Conservation (phyloP, 2,888 invertebrate genomes). For the Parascotia fuliginaria region DNA sequence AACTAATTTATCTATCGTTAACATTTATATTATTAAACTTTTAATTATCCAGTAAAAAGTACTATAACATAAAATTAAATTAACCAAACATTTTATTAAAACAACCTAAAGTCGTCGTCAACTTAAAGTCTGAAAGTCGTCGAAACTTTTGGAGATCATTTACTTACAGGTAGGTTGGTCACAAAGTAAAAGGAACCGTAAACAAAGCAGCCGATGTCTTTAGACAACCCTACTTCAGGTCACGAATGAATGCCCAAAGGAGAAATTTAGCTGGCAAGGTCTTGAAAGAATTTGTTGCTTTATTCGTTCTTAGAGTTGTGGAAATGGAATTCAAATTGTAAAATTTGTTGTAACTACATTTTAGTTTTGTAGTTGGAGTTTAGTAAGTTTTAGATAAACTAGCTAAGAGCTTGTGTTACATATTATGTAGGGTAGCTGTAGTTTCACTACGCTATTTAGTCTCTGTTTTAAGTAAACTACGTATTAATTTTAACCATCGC, state of each 20-base stretch:
- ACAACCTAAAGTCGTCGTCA: slow-evolving; percentile 24
- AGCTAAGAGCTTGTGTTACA: too few species aligned
- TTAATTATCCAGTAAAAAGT: background rate
- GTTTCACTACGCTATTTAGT: too few species aligned
- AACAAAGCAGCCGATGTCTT: slow-evolving; percentile 47
- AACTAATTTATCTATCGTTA: background rate
- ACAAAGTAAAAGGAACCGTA: slow-evolving; percentile 43
- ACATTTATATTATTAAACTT: too few species aligned
- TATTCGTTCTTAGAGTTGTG: slow-evolving; percentile 21
- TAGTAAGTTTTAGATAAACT: too few species aligned
- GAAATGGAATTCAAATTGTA: slow-evolving; percentile 24
- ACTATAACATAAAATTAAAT: slow-evolving; percentile 12
- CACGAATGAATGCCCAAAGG: slow-evolving; percentile 34
- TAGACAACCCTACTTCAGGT: slow-evolving; percentile 33
- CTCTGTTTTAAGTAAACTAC: too few species aligned
- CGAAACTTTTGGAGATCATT: slow-evolving; percentile 39
- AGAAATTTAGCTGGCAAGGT: slow-evolving; percentile 26
- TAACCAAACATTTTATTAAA: slow-evolving; percentile 30
- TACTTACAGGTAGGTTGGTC: slow-evolving; percentile 33
- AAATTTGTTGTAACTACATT: slow-evolving; percentile 2
- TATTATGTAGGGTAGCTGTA: too few species aligned
- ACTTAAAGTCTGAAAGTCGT: slow-evolving; percentile 24
- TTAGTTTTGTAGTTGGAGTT: too few species aligned
- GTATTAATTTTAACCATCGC: too few species aligned
- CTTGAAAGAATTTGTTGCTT: slow-evolving; percentile 21